Evolutionary conservation across 2,888 invertebrate genomes (phyloP), one percentile per base, ranked within the genome.

Genomic region (Xanthia togata): DNA sequence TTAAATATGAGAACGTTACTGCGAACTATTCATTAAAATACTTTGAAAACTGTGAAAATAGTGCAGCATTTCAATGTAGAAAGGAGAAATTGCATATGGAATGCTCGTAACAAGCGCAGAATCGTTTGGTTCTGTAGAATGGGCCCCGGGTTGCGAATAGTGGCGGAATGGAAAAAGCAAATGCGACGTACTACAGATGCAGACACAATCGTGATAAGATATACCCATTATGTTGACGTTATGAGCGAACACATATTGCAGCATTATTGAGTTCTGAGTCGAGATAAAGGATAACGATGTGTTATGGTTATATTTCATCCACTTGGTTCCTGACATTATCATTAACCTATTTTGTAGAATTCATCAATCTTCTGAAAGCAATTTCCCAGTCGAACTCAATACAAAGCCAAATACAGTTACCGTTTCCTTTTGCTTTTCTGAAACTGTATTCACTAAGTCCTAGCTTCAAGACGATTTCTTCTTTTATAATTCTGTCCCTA

Each of bases 51-150:
- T 73, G 70, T 68, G 64, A 80, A 81, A 76, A 82, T 82, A 73
- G 76, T 86, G 76, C 77, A 83, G 62, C 73, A 79, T 86, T 85
- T 81, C 70, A 74, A 74, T 74, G 73, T 76, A 73, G 64, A 79
- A 76, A 59, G 71, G 69, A 77, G 78, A 83, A 84, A 87, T 84
- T 86, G 84, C 80, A 84, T 84, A 80, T 64, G 78, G 62, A 86
- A 83, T 84, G 82, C 63, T 79, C 62, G 78, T 84, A 78, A 77
- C 84, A 69, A 81, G 73, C 63, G 76, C 68, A 68, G 64, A 76
- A 84, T 77, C 63, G 77, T 80, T 77, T 72, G 75, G 73, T 76
- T 62, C 79, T 68, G 60, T 71, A 53, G 76, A 86, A 84, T 84
- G 76, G 78, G 77, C 60, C 80, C 78, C 78, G 62, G 44, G 84